Evolutionary conservation across 2,888 invertebrate species (phyloP), one percentile per base, ranked within the genome.

Genomic region (Drosophila acutilabella): DNA sequence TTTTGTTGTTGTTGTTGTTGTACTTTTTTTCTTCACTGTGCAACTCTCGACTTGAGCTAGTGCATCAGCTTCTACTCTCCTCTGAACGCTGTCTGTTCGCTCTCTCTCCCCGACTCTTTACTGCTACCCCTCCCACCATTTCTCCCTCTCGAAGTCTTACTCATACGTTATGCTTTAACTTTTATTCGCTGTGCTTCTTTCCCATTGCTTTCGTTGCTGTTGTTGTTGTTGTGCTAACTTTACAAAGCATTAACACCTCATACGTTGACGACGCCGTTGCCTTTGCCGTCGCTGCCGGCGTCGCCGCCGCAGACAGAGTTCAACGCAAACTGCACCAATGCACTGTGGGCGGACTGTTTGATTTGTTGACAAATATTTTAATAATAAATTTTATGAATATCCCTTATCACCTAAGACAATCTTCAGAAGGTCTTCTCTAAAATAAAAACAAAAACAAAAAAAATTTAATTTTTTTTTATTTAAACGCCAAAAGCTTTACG

Each of bases 231-330:
- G 65, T 70, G 66, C 69, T 69, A 79, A 79, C 60, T 81, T 81
- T 81, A 64, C 64, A 74, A 81, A 81, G 71, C 79, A 80, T 80
- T 81, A 80, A 80, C 79, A 80, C 79, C 78, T 81, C 74, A 78
- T 74, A 26, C 51, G 41, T n/a, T 4, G 18, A n/a, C 50, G 48
- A 13, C 13, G 30, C 5, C 11, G 33, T 33, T 7, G 13, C 53
- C 20, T 3, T 20, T 57, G 62, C 57, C 51, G 41, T 42, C 45
- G 48, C 56, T 60, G 66, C 33, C 18, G 13, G 50, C 57, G 56
- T 58, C 48, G 45, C 47, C 33, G 36, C 30, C 42, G 44, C 56
- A 62, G 70, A 78, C 79, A 74, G 51, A 64, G 60, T 64, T 58
- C 48, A 52, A 51, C 66, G 66, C 33, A 41, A 30, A 5, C 30